phyloP scores from a whole-genome alignment of 2,113 vertebrate genomes.

The Siphamia tubifer region DNA sequence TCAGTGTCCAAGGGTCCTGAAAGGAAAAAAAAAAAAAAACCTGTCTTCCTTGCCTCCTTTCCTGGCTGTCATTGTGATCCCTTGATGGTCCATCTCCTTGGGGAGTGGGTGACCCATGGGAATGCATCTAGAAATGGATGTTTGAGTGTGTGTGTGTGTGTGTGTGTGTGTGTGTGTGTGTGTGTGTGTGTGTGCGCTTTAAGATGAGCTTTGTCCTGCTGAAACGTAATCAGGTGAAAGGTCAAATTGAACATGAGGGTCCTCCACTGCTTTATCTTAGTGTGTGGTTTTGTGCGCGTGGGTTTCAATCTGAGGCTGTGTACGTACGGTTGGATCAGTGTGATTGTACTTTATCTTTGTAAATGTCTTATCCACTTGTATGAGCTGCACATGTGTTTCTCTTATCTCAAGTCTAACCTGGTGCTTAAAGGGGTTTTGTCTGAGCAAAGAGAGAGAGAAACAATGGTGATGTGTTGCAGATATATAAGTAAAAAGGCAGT shows the following conservation, averaged over 20 bases:
- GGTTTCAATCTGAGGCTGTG: background rate
- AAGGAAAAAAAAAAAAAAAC: constrained; percentile 2
- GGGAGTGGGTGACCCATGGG: constrained; percentile 10
- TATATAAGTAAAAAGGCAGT: background rate
- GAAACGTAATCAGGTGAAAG: constrained; percentile 12
- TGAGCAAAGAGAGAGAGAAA: constrained; percentile 17
- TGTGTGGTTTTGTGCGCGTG: background rate
- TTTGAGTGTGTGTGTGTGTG: no score
- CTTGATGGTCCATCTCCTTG: background rate
- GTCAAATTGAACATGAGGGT: constrained; percentile 41
- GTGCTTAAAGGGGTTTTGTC: constrained; percentile 31
- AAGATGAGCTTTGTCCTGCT: background rate
- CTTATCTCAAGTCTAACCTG: constrained; percentile 26
- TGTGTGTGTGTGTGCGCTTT: background rate
- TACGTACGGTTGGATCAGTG: background rate
- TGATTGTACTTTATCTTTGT: constrained; percentile 12
- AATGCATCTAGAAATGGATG: background rate
- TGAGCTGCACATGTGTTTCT: constrained; percentile 4
- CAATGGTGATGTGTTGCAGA: constrained; percentile 12
- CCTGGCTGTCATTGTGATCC: constrained; percentile 18
- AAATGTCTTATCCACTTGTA: constrained; percentile 23
- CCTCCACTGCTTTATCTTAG: constrained; percentile 4
- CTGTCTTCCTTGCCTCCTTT: background rate
- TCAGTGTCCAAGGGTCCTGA: constrained; percentile 4
- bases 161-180: no score